Evolutionary conservation across 1,140 invertebrate genomes (phyloP), one percentile per base, ranked within the genome.

Genomic region (Magallana angulata): DNA sequence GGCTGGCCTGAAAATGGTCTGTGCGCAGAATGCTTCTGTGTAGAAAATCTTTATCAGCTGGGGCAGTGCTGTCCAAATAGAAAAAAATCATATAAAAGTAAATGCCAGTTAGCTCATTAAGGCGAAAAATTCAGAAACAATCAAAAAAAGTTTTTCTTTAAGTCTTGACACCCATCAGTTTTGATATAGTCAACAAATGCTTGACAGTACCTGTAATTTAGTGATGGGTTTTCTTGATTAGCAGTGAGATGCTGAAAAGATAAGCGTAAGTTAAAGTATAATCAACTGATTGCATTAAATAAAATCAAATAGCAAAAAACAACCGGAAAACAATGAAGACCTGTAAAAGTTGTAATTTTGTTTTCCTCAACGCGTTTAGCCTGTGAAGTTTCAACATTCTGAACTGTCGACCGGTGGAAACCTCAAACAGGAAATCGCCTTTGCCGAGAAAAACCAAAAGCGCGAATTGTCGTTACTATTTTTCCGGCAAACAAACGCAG

Each of bases 1-100:
- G 94, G 18, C 98, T 99, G 88, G 96, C 96, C 96, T 99, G 98
- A 94, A 99, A 99, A 94, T 99, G 97, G 96, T 98, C 96, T 60
- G 98, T 98, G 57, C 97, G 97, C 16, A 98, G 93, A 88, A 95
- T 96, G 93, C 97, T 98, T 87, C 95, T 95, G 90, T 98, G 97
- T 14, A 98, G 95, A 93, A 96, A 98, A 91, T 98, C 93, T 30
- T 76, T 88, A 8, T 92, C 90, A 24, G 57, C 58, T 58, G 8
- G n/a, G 59, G 87, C 16, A 36, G 71, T 30, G 16, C 81, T 82
- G 81, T 82, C 7, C 14, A 30, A 76, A 76, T 24, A n/a, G 5
- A 68, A 18, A 8, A 68, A 4, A 18, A 68, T 24, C 24, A 24
- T 24, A 24, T 24, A 64, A 64, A 64, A 64, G 60, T 64, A 64